phyloP scores from a whole-genome alignment of 2,888 invertebrate species.

The Koerneria pararmatus region DNA sequence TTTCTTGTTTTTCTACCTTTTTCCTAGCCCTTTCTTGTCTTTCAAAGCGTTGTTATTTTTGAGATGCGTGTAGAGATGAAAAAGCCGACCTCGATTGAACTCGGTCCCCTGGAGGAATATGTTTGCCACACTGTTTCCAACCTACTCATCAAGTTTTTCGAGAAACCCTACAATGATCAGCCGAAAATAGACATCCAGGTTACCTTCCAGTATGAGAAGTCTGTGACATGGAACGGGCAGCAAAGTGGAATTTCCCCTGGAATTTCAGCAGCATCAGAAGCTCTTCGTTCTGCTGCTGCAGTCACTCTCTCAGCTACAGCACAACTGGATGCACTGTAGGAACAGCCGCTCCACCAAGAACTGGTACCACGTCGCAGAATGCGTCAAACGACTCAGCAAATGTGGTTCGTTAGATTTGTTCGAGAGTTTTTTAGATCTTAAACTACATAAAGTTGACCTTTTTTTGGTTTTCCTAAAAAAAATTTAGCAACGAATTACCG shows the following conservation, averaged over 20 bases:
- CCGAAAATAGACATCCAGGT: constrained; percentile 52
- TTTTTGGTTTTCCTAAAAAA: no score
- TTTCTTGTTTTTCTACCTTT: no score
- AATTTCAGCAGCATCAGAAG: constrained; percentile 55
- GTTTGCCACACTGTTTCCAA: constrained; percentile 57
- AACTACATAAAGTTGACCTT: no score
- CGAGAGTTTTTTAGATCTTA: no score
- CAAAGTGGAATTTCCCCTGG: constrained; percentile 12
- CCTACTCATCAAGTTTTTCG: constrained; percentile 55
- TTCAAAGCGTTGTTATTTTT: constrained; percentile 2
- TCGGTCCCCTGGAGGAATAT: constrained; percentile 39
- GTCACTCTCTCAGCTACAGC: constrained; percentile 60
- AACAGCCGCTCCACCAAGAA: constrained; percentile 36
- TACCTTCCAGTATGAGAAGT: constrained; percentile 19
- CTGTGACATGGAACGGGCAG: no score
- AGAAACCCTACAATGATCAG: constrained; percentile 49
- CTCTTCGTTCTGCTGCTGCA: constrained; percentile 50
- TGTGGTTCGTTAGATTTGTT: constrained; percentile 32
- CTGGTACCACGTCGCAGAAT: constrained; percentile 57
- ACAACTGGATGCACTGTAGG: constrained; percentile 29
- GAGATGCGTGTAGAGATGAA: constrained; percentile 27
- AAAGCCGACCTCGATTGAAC: constrained; percentile 15
- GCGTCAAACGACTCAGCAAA: constrained; percentile 48
- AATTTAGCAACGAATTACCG: no score
- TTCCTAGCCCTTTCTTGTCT: constrained; percentile 23